Evolutionary conservation across 2,113 vertebrate genomes (phyloP).

Genomic region (Aix galericulata): DNA sequence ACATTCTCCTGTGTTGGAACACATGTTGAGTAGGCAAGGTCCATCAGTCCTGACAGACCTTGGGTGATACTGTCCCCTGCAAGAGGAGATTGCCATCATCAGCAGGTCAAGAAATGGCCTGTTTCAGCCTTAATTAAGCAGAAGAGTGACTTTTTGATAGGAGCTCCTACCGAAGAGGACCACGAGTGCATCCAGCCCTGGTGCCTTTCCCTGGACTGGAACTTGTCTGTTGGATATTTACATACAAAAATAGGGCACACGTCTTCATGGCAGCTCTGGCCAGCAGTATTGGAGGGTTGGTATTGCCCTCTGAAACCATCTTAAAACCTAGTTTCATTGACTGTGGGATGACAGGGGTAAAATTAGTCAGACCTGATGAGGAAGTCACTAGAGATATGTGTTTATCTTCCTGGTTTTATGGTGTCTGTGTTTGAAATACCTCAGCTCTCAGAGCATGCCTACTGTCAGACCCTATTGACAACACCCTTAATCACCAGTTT

Average conservation of each 20-base stretch:
- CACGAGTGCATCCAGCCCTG: background rate
- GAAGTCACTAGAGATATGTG: constrained; percentile 32
- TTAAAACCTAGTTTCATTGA: background rate
- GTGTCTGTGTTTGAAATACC: constrained; percentile 61
- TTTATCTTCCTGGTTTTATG: constrained; percentile 63
- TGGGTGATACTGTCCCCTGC: background rate
- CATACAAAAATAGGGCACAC: background rate
- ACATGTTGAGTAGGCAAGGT: background rate
- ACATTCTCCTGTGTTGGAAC: background rate
- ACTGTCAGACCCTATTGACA: constrained; percentile 74
- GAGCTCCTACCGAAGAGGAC: background rate
- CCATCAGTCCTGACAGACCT: background rate
- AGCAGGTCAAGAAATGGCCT: no score
- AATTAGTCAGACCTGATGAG: constrained; percentile 69
- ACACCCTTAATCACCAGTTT: constrained; percentile 75
- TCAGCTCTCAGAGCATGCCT: constrained; percentile 55
- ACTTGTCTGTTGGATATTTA: background rate
- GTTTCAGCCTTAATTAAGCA: background rate
- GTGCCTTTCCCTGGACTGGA: background rate
- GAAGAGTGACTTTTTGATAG: background rate
- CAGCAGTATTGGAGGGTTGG: background rate
- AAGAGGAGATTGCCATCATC: background rate
- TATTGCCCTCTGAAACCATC: background rate
- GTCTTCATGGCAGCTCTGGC: background rate
- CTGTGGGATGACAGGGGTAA: background rate